Percentiles rank a stretch among this genome's conserved stretches.
Conservation (phyloP, 37 sponge, comb jelly and placozoan genomes). For the Spongilla lacustris region DNA sequence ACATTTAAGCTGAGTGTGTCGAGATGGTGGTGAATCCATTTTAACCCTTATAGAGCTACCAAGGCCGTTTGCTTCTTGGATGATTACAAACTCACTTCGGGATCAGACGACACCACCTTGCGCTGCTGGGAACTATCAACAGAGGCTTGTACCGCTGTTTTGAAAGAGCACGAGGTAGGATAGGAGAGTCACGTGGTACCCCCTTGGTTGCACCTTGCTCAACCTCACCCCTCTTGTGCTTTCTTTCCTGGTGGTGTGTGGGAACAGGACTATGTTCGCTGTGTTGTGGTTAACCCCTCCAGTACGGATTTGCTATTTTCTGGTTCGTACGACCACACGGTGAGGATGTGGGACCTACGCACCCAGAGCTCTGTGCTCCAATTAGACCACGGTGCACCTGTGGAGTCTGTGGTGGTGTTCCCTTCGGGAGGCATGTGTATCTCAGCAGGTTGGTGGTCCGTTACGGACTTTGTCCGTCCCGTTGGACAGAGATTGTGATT, state of each 20-base stretch:
- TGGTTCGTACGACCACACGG: constrained; percentile 95
- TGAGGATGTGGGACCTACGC: constrained; percentile 91
- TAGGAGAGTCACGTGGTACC: no score
- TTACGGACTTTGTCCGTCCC: neutral
- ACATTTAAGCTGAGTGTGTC: no score
- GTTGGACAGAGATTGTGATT: neutral
- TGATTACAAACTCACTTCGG: constrained; percentile 67
- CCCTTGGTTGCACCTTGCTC: no score
- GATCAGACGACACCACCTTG: constrained; percentile 88
- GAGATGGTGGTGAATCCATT: no score
- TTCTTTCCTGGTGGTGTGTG: neutral
- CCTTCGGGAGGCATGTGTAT: constrained; percentile 83
- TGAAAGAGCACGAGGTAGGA: constrained; percentile 81
- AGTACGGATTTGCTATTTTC: constrained; percentile 51
- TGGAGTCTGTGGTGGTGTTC: constrained; percentile 86
- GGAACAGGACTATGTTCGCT: constrained; percentile 72
- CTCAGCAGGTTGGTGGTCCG: constrained; percentile 77
- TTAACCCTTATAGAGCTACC: constrained; percentile 61
- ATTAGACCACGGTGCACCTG: constrained; percentile 90
- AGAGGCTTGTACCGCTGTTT: constrained; percentile 23
- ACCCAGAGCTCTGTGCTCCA: constrained; percentile 25
- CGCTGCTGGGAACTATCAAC: constrained; percentile 91
- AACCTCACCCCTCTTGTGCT: no score
- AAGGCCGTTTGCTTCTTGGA: constrained; percentile 77
- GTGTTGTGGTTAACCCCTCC: constrained; percentile 35